Conservation (phyloP, 1,140 invertebrate genomes). For the Holcopasites calliopsidis region DNA sequence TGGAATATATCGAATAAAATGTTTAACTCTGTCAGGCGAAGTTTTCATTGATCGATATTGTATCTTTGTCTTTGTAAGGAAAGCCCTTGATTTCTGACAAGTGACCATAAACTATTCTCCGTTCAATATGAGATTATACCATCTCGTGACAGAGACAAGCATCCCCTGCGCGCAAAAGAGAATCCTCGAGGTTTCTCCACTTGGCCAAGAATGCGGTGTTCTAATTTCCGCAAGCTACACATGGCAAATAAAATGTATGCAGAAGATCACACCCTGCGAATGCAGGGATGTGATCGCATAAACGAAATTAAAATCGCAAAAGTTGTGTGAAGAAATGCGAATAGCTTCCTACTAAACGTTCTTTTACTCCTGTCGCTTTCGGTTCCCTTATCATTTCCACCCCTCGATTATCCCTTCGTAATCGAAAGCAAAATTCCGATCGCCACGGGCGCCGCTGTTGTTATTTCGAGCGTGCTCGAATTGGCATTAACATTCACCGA, state of each 20-base stretch:
- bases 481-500: slow-evolving; percentile 68
- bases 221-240: not conserved
- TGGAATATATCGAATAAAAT: too few relatives aligned
- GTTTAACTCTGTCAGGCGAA: too few relatives aligned
- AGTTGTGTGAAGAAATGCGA: not conserved
- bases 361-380: too few relatives aligned
- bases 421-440: slow-evolving; percentile 22
- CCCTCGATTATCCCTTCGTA: too few relatives aligned
- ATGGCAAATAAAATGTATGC: not conserved
- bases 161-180: slow-evolving; percentile 1
- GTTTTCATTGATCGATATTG: too few relatives aligned
- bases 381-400: too few relatives aligned
- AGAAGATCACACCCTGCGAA: not conserved
- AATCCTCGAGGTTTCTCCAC: slow-evolving; percentile 12
- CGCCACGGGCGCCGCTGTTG: slow-evolving; percentile 49
- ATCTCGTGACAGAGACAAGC: not conserved
- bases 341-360: not conserved
- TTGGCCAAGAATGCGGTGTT: slow-evolving; percentile 20
- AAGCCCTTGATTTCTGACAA: not conserved
- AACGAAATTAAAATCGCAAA: not conserved
- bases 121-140: not conserved
- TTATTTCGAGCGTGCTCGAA: slow-evolving; percentile 58
- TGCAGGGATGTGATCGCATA: too few relatives aligned
- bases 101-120: not conserved
- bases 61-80: too few relatives aligned